phyloP scores from a whole-genome alignment of 2,888 invertebrate genomes.

The Argyresthia goedartella region DNA sequence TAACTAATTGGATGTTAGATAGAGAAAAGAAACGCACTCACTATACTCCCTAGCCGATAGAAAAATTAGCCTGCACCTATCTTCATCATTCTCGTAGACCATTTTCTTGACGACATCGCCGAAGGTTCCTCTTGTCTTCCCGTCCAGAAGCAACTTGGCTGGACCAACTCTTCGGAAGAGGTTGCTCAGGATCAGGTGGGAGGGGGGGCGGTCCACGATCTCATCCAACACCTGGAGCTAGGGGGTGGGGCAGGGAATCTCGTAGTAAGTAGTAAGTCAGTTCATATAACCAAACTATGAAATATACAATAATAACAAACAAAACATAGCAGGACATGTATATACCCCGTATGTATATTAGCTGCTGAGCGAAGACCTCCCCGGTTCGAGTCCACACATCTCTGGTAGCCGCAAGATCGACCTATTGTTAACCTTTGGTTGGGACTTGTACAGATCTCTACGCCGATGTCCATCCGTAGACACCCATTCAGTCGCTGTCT shows the following conservation, averaged over 20 bases:
- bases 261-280: neutral
- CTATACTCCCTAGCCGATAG: constrained; percentile 72
- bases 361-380: too few species aligned
- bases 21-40: constrained; percentile 29
- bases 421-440: too few species aligned
- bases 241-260: neutral
- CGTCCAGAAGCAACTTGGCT: constrained; percentile 63
- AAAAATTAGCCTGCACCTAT: constrained; percentile 63
- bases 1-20: too few species aligned
- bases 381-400: too few species aligned
- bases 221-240: constrained; percentile 78
- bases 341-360: too few species aligned
- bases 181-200: constrained; percentile 70
- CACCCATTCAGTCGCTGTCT: too few species aligned
- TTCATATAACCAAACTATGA: too few species aligned
- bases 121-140: constrained; percentile 64
- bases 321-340: too few species aligned
- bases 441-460: too few species aligned
- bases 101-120: constrained; percentile 50
- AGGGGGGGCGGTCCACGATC: constrained; percentile 73
- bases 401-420: too few species aligned
- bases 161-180: constrained; percentile 74
- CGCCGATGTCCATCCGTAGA: too few species aligned
- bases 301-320: too few species aligned
- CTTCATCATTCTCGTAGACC: constrained; percentile 38